Conservation (phyloP, 2,113 vertebrate genomes). For the Tupaia chinensis region DNA sequence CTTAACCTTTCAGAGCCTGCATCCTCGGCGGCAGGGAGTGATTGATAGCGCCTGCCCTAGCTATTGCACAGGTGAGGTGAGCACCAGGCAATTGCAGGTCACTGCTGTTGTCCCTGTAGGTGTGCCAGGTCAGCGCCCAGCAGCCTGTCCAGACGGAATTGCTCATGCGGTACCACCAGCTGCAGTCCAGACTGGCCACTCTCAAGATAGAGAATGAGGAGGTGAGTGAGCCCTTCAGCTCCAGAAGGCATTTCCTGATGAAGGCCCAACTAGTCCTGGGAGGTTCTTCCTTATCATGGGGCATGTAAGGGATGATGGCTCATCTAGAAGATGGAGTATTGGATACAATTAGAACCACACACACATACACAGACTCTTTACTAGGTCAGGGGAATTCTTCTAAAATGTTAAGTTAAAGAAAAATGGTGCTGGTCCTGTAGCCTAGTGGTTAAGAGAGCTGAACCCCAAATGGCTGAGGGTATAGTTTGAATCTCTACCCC, state of each 20-base stretch:
- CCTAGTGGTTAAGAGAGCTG: too few relatives aligned
- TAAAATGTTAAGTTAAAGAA: neutral
- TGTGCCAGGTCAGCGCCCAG: conserved; percentile 98
- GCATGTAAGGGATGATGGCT: neutral
- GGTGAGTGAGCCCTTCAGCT: conserved; percentile 85
- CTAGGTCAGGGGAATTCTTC: neutral
- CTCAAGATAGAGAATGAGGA: conserved; percentile 99
- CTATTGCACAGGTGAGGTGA: neutral
- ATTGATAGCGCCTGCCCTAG: neutral
- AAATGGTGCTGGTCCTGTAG: neutral
- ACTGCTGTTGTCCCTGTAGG: conserved; percentile 85
- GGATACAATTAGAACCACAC: neutral
- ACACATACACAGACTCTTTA: neutral
- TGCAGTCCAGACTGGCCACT: conserved; percentile 96
- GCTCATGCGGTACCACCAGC: conserved; percentile 97
- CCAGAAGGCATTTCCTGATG: neutral
- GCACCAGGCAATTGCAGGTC: accelerated
- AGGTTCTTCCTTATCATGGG: neutral
- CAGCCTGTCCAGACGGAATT: conserved; percentile 98
- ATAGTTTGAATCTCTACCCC: too few relatives aligned
- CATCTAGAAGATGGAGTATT: neutral
- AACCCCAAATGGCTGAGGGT: too few relatives aligned
- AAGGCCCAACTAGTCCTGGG: neutral
- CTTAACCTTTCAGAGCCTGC: neutral
- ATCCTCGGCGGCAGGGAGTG: neutral